A percentile compares a stretch with the other conserved stretches of the same genome.
Conservation (phyloP, 23 tunicate genomes). For the Trididemnum nubilum region DNA sequence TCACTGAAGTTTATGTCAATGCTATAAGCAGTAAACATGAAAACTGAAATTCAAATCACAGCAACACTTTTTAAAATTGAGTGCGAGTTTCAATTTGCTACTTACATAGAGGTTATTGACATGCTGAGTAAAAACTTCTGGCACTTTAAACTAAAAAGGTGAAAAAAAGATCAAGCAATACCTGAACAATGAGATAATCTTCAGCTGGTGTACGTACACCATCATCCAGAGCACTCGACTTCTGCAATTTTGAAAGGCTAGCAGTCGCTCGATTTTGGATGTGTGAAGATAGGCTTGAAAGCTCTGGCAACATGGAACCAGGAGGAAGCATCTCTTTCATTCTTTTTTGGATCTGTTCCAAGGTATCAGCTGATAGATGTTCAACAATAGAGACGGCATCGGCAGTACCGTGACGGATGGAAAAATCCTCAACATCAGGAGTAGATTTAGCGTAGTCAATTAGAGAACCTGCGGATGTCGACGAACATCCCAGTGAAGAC, state of each 20-base stretch:
- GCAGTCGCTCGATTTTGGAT: neutral
- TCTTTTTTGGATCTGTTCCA: slow-evolving; percentile 51
- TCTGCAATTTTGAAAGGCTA: neutral
- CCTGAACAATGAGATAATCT: neutral
- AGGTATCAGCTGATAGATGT: slow-evolving; percentile 12
- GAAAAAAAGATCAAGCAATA: too few species aligned
- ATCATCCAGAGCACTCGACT: neutral
- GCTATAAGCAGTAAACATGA: too few species aligned
- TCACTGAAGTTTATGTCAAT: too few species aligned
- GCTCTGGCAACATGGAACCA: slow-evolving; percentile 35
- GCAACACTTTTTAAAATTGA: too few species aligned
- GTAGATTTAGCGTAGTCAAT: neutral
- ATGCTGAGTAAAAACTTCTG: too few species aligned
- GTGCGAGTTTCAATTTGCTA: too few species aligned
- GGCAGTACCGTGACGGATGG: neutral
- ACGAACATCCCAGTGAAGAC: slow-evolving; percentile 29
- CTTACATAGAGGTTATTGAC: too few species aligned
- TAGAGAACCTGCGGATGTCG: slow-evolving; percentile 30
- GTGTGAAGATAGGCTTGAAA: neutral
- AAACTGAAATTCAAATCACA: too few species aligned
- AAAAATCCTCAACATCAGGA: slow-evolving; percentile 7
- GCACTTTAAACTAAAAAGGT: too few species aligned
- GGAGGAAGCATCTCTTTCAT: slow-evolving; percentile 63
- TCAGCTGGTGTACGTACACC: slow-evolving; percentile 20
- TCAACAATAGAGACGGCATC: slow-evolving; percentile 7